phyloP scores from a whole-genome alignment of 2,113 vertebrate species.

The Malurus melanocephalus region DNA sequence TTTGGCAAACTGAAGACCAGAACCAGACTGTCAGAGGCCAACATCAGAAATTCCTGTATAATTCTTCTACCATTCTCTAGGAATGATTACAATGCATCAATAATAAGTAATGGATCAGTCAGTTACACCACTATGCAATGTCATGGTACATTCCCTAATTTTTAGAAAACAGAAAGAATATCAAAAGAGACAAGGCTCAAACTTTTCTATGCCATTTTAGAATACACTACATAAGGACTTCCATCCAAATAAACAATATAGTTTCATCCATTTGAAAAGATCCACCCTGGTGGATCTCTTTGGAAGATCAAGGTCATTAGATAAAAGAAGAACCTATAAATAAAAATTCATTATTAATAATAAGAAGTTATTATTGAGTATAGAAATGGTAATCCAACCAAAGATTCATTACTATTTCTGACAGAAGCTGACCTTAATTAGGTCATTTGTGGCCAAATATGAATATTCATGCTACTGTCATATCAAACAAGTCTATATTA shows the following conservation, averaged over 20 bases:
- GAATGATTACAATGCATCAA: constrained; percentile 37
- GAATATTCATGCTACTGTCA: constrained; percentile 2
- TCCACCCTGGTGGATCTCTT: constrained; percentile 37
- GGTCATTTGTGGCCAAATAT: constrained; percentile 11
- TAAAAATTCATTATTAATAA: constrained; percentile 43
- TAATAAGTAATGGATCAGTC: not conserved
- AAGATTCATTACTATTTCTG: not conserved
- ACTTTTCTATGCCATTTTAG: not conserved
- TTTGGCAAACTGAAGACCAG: constrained; percentile 62
- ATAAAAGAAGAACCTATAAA: constrained; percentile 49
- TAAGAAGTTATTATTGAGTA: not conserved
- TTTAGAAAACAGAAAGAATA: not conserved
- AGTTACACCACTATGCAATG: constrained; percentile 15
- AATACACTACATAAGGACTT: constrained; percentile 10
- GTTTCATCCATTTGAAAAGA: constrained; percentile 21
- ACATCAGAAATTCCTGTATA: constrained; percentile 9
- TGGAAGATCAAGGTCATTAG: constrained; percentile 29
- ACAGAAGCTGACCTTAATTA: constrained; percentile 4
- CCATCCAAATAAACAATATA: constrained; percentile 1
- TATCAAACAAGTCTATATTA: not conserved
- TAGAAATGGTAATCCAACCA: not conserved
- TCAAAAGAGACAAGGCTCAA: not conserved
- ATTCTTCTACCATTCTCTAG: not conserved
- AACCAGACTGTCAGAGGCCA: constrained; percentile 22
- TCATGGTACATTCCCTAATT: constrained; percentile 10